These are phyloP conservation scores for Trichoplusia ni DNA, from an alignment of 1,140 invertebrate species.

Conservation along the genomic window DNA sequence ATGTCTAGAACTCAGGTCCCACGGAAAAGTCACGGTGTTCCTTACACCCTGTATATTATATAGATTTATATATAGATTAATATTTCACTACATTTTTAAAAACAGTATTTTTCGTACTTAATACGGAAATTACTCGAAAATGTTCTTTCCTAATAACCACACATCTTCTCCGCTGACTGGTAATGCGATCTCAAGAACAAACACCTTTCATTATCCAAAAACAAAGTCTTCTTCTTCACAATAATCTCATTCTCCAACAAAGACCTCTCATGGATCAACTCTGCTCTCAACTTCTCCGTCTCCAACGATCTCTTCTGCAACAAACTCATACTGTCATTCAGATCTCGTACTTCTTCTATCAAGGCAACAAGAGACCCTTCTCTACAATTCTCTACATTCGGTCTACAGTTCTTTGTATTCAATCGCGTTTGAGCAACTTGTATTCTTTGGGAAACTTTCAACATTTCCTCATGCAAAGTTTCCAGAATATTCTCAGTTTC, in stretches of 20 bases:
- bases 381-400: slow-evolving; percentile 87
- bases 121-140: neutral
- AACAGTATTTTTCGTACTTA: neutral
- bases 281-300: slow-evolving; percentile 83
- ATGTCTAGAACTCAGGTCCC: too few relatives aligned
- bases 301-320: slow-evolving; percentile 83
- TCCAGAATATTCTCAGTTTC: slow-evolving; percentile 86
- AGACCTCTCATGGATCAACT: slow-evolving; percentile 83
- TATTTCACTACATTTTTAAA: neutral
- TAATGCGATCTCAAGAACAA: slow-evolving; percentile 85
- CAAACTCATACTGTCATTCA: slow-evolving; percentile 84
- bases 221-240: slow-evolving; percentile 86
- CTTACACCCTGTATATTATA: too few relatives aligned
- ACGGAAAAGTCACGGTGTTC: too few relatives aligned
- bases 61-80: too few relatives aligned
- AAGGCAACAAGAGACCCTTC: slow-evolving; percentile 85
- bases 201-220: slow-evolving; percentile 86
- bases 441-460: slow-evolving; percentile 85
- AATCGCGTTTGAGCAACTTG: slow-evolving; percentile 89
- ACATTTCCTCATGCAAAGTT: slow-evolving; percentile 84
- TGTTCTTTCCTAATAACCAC: slow-evolving; percentile 70
- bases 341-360: slow-evolving; percentile 85
- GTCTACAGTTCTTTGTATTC: slow-evolving; percentile 84
- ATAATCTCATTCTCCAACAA: slow-evolving; percentile 87
- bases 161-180: slow-evolving; percentile 84